Evolutionary conservation across 2,113 vertebrate species (phyloP), one percentile per base, ranked within the genome.

Genomic region (Mastomys natalensis): DNA sequence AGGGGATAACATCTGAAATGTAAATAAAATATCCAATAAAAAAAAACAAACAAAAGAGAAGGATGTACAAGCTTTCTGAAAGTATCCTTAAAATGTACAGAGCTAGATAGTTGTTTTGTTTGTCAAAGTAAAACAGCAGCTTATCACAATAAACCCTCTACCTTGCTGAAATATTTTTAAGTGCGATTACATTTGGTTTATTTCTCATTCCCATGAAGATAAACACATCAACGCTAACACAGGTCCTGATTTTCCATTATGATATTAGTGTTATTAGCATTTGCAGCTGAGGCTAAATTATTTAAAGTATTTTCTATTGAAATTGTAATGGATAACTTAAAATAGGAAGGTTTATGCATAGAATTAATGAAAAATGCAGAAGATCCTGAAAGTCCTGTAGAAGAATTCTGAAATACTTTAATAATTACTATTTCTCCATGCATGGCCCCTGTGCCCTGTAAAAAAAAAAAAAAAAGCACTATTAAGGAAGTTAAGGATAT

Each of bases 251-350:
- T 55, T 90, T 11, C 40, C 53, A 51, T 73, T 70, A n/a, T 55
- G 7, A 12, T 85, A n/a, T 91, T n/a, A 76, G 51, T 43, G n/a
- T 81, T 77, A 70, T 94, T 68, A 78, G 15, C 16, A 31, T 66
- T 84, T 84, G 21, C 15, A 17, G 53, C 43, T 85, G 80, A 76
- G 45, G 40, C 6, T 73, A 86, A 88, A 76, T 37, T 58, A 58
- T 58, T 90, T 82, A 64, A 84, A 95, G 17, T 53, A n/a, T 70
- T 77, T 89, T 31, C 60, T 89, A 53, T n/a, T 73, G 26, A 89
- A 91, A 66, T 80, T 58, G 64, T 53, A 29, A 24, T 37, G 8
- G 6, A 31, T 45, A 62, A 34, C 26, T 78, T 86, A 74, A 64
- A 93, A 74, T 21, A 74, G n/a, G 43, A 89, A 90, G 58, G 8